Conservation (phyloP, 2,888 invertebrate genomes). For the Danaus chrysippus region DNA sequence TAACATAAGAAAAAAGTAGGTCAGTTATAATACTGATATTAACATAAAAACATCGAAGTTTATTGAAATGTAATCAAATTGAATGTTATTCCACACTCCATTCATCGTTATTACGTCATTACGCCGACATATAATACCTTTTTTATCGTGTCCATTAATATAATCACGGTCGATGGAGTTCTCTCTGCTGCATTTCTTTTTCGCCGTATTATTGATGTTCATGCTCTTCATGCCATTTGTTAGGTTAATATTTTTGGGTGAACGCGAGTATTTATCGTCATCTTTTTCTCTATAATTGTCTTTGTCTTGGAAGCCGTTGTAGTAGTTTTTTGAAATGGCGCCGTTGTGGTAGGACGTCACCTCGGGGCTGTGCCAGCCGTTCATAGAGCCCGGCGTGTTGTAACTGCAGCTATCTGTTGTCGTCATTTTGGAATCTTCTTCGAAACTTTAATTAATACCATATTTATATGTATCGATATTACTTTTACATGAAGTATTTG, state of each 20-base stretch:
- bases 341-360: conserved; percentile 65
- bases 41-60: no score
- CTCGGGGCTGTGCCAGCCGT: conserved; percentile 79
- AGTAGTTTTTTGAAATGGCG: conserved; percentile 69
- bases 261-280: conserved; percentile 50
- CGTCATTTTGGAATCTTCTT: conserved; percentile 80
- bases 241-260: conserved; percentile 69
- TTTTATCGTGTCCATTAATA: conserved; percentile 61
- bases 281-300: conserved; percentile 42
- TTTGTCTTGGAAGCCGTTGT: conserved; percentile 64
- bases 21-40: no score
- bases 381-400: conserved; percentile 75
- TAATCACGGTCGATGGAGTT: conserved; percentile 60
- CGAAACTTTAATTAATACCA: conserved; percentile 54
- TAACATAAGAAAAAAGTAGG: no score
- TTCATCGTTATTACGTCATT: no score
- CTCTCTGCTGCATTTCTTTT: conserved; percentile 61
- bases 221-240: conserved; percentile 68
- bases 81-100: no score
- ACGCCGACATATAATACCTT: conserved; percentile 43
- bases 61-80: no score
- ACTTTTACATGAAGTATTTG: background rate
- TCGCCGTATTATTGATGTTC: conserved; percentile 68
- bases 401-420: conserved; percentile 79
- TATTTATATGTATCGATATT: background rate